Evolutionary conservation across 2,888 invertebrate genomes (phyloP), one percentile per base, ranked within the genome.

Genomic region (Drosophila helvetica): DNA sequence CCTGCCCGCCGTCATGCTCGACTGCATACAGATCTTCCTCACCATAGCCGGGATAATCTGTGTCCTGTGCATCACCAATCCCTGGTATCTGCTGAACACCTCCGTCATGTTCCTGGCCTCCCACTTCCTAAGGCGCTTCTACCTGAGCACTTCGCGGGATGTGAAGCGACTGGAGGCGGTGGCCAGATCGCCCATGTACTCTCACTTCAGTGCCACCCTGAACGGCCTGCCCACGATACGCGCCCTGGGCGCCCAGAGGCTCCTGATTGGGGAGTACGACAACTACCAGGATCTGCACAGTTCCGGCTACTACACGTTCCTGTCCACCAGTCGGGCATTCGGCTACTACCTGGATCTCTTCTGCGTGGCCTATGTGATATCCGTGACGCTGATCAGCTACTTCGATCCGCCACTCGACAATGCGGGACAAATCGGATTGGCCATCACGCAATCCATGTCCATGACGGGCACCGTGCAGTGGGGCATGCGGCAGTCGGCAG

Each of bases 401-500:
- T 91, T 96, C 0, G 92, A 95, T 56, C 94, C 94, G 45, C 93
- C 93, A 90, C 45, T 64, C 15, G 93, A 93, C 93, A 92, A 93
- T 74, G 95, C 96, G 15, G 96, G 96, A 27, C 94, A 95, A 85
- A 95, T 96, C 6, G 96, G 96, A 17, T 90, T 96, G 56, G 96
- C 96, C 12, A 96, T 96, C 58, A 96, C 96, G 0, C 96, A 71
- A 88, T 95, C 96, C 19, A 95, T 96, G 91, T 94, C 94, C 0
- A 93, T 96, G 60, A 96, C 96, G 0, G 96, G 96, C 15, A 92
- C 92, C 91, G 92, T 92, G 0, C 92, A 92, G 51, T 98, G 97
- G 96, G 97, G 97, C 25, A 97, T 98, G 95, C 93, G 98, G 3
- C 98, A 98, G 91, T 97, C 97, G 79, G 96, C 98, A 0, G 98